phyloP scores from a whole-genome alignment of 2,888 invertebrate species.

The Brenthis ino region DNA sequence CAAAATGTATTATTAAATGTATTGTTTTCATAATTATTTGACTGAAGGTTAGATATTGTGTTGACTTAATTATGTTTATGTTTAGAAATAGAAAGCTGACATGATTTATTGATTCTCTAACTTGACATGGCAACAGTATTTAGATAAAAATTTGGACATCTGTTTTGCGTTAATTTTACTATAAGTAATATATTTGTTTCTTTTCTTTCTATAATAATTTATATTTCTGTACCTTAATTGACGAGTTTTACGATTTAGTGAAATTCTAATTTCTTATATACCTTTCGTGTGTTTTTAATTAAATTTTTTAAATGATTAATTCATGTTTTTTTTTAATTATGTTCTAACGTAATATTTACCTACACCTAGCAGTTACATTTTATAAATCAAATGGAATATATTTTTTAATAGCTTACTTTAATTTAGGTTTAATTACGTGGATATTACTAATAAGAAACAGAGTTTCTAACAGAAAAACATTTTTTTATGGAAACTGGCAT shows the following conservation, averaged over 20 bases:
- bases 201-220: conserved; percentile 22
- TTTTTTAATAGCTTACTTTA: too few relatives aligned
- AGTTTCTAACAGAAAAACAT: too few relatives aligned
- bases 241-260: conserved; percentile 26
- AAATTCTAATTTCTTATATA: conserved; percentile 21
- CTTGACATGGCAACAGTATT: conserved; percentile 23
- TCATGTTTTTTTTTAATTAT: neutral
- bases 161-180: conserved; percentile 24
- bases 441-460: too few relatives aligned
- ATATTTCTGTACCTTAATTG: conserved; percentile 22
- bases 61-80: conserved; percentile 10
- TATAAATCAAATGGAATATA: too few relatives aligned
- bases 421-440: too few relatives aligned
- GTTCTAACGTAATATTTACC: too few relatives aligned
- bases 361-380: too few relatives aligned
- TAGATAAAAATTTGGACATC: conserved; percentile 20
- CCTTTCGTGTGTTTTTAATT: conserved; percentile 21
- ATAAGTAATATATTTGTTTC: conserved; percentile 19
- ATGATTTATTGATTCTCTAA: conserved; percentile 26
- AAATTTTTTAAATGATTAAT: conserved; percentile 16
- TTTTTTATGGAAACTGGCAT: too few relatives aligned
- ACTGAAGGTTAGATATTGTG: conserved; percentile 10
- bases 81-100: conserved; percentile 23
- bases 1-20: conserved; percentile 32
- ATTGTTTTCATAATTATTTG: conserved; percentile 7